Percentiles rank a stretch among this genome's conserved stretches.
phyloP scores from a whole-genome alignment of 2,888 invertebrate genomes.

The Electrophaes corylata region DNA sequence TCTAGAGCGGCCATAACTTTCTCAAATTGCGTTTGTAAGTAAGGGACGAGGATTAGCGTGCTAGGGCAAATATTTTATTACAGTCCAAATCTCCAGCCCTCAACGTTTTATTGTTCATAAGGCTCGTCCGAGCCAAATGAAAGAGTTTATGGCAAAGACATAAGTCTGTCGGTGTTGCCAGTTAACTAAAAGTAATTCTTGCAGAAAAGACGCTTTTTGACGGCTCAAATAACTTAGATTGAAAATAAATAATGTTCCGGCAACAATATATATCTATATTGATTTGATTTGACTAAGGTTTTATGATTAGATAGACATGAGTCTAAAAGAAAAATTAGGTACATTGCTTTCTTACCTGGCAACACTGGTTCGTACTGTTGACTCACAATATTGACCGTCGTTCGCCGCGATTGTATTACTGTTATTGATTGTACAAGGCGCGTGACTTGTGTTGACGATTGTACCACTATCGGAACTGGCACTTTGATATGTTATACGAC shows the following conservation, averaged over 20 bases:
- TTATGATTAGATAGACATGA: too few species aligned
- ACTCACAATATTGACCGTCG: slow-evolving; percentile 80
- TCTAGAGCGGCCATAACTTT: slow-evolving; percentile 70
- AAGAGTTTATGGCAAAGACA: slow-evolving; percentile 82
- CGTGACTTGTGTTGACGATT: slow-evolving; percentile 80
- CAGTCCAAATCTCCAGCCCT: slow-evolving; percentile 84
- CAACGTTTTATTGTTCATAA: slow-evolving; percentile 84
- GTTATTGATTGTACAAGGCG: slow-evolving; percentile 80
- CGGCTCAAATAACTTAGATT: background rate
- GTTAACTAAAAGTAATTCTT: slow-evolving; percentile 51
- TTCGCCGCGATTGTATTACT: slow-evolving; percentile 80
- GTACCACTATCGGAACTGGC: slow-evolving; percentile 63
- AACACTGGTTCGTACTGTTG: slow-evolving; percentile 69
- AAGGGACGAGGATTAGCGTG: slow-evolving; percentile 82
- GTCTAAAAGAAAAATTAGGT: slow-evolving; percentile 4
- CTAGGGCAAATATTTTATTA: slow-evolving; percentile 85
- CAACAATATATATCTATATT: too few species aligned
- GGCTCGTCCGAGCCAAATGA: slow-evolving; percentile 84
- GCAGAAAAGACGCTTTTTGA: background rate
- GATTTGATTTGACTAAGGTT: too few species aligned
- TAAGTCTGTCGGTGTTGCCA: slow-evolving; percentile 79
- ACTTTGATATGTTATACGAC: slow-evolving; percentile 54
- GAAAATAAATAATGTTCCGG: background rate
- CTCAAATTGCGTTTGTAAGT: slow-evolving; percentile 82
- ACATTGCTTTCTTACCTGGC: slow-evolving; percentile 42